Base-by-base conservation (phyloP, 2,797 vertebrate species). In the Ataeniobius toweri region DNA sequence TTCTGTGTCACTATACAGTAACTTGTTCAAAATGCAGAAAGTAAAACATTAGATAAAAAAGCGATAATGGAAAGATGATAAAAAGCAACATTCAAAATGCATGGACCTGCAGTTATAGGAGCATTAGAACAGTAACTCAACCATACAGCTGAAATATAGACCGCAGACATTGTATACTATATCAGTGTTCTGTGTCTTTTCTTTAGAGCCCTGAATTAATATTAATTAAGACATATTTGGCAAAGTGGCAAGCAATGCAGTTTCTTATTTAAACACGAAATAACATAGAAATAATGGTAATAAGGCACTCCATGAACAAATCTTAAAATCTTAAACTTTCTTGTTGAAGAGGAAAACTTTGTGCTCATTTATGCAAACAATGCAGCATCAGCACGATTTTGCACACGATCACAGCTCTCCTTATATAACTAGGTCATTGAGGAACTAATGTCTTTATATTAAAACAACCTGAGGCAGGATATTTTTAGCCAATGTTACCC, bases 91-190 rank as follows among this genome's bases (percentile, higher is more conserved):
- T 89, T 85, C 83, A 82, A 88, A 92, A 89, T 81, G 80, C 83
- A 89, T 87, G 84, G 83, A 90, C 88, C 84, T 87, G 89, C 78
- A 88, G 88, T 86, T 80, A 75, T 71, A 88, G 83, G 82, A 89
- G 80, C 85, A 82, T 83, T 73, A 77, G 48, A 75, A 87, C 87
- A 90, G 71, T 84, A 90, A 88, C 78, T 88, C 71, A 79, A 84
- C n/a, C 76, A 85, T 73, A 85, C 58, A 75, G 75, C 51, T 31
- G 79, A 71, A 83, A 81, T 61, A 83, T 70, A 81, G 58, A 81
- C 61, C 73, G 70, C 78, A 80, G 85, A 63, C 50, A 77, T 63
- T 74, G 31, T 56, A 65, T 80, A 70, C n/a, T 80, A 71, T 70
- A 83, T 88, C 84, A 90, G 84, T 89, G 82, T 83, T 83, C 31